phyloP scores from a whole-genome alignment of 2,113 vertebrate species.

The Nerophis ophidion region DNA sequence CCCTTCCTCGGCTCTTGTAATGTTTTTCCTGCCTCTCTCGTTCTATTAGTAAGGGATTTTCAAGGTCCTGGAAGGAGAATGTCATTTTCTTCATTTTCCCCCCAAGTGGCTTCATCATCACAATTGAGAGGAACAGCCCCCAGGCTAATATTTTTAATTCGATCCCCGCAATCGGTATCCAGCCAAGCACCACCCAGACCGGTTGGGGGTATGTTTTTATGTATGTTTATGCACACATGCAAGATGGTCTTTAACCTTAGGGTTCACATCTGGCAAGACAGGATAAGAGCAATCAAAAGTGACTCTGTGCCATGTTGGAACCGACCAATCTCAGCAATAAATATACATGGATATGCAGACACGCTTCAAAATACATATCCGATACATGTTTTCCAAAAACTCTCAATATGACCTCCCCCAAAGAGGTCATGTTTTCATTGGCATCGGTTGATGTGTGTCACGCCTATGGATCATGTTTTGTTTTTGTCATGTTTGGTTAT shows the following conservation, averaged over 20 bases:
- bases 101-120: conserved; percentile 47
- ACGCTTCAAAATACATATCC: neutral
- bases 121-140: conserved; percentile 51
- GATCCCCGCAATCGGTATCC: conserved; percentile 57
- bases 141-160: conserved; percentile 69
- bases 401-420: neutral
- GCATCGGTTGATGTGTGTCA: neutral
- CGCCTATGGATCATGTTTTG: too few species aligned
- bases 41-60: conserved; percentile 68
- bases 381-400: neutral
- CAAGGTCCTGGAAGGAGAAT: conserved; percentile 54
- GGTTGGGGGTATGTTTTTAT: conserved; percentile 3
- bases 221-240: conserved; percentile 1
- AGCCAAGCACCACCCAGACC: conserved; percentile 41
- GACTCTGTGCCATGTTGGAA: conserved; percentile 3
- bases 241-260: conserved; percentile 31
- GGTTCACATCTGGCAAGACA: conserved; percentile 35
- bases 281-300: conserved; percentile 39
- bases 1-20: conserved; percentile 21
- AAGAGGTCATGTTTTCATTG: neutral
- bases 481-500: too few species aligned
- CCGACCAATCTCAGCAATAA: conserved; percentile 7
- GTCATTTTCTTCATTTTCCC: conserved; percentile 62
- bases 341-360: neutral
- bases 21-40: conserved; percentile 53